phyloP scores from a whole-genome alignment of 2,797 vertebrate genomes.

The Microctenopoma lineatum region DNA sequence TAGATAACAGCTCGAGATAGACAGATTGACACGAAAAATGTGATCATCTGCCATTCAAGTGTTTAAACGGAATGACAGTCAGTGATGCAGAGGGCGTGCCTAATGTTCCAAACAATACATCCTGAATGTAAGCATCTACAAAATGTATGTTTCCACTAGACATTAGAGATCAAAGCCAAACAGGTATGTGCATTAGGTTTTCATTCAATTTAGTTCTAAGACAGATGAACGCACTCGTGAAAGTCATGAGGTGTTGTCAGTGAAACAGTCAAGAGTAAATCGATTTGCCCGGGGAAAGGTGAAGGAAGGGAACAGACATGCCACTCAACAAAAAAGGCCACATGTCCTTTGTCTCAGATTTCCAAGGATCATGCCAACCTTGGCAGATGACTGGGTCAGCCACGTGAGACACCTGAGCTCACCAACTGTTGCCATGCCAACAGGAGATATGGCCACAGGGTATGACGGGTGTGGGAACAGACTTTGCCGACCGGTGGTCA shows the following conservation, averaged over 20 bases:
- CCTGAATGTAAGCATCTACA: not conserved
- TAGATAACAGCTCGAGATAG: not conserved
- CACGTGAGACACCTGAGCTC: constrained; percentile 71
- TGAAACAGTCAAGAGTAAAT: constrained; percentile 19
- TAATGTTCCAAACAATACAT: not conserved
- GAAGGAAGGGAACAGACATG: constrained; percentile 35
- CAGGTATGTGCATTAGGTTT: constrained; percentile 10
- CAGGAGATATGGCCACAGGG: constrained; percentile 18
- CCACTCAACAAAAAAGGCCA: constrained; percentile 55
- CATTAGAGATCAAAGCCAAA: not conserved
- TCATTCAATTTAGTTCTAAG: constrained; percentile 15
- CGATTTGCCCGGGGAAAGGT: constrained; percentile 55
- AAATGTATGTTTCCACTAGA: constrained; percentile 2
- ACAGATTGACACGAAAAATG: not conserved
- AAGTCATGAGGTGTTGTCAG: constrained; percentile 17
- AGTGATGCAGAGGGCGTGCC: not conserved
- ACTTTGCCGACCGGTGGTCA: constrained; percentile 9
- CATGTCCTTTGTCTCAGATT: constrained; percentile 58
- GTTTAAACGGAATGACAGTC: not conserved
- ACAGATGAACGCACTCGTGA: constrained; percentile 28
- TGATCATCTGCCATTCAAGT: constrained; percentile 7
- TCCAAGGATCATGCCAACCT: constrained; percentile 41
- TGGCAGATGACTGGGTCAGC: constrained; percentile 64
- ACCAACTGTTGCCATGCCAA: constrained; percentile 71
- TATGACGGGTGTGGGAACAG: constrained; percentile 1